These are phyloP conservation scores for Drosophila austrosaltans DNA, from an alignment of 2,888 invertebrate species.

Conservation along the genomic window DNA sequence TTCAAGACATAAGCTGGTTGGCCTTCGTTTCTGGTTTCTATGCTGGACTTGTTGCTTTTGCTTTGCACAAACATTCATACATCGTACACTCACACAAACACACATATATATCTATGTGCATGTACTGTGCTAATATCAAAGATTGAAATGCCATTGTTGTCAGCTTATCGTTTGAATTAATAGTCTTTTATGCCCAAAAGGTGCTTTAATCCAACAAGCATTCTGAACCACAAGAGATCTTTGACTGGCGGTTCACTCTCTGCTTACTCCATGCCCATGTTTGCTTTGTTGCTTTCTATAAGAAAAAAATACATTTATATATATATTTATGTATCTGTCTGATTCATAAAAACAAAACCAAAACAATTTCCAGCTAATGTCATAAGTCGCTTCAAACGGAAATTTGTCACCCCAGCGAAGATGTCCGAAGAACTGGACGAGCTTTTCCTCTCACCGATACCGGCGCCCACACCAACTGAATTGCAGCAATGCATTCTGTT, in stretches of 20 bases:
- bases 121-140: conserved; percentile 46
- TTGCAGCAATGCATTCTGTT: conserved; percentile 73
- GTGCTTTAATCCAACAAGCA: conserved; percentile 29
- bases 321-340: conserved; percentile 28
- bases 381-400: conserved; percentile 67
- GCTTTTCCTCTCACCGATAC: conserved; percentile 66
- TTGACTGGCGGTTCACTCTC: conserved; percentile 11
- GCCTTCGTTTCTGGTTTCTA: conserved; percentile 75
- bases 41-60: conserved; percentile 47
- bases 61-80: conserved; percentile 36
- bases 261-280: background rate
- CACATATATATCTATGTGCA: conserved; percentile 23
- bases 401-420: conserved; percentile 41
- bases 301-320: background rate
- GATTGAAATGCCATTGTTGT: conserved; percentile 76
- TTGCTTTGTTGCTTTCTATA: conserved; percentile 29
- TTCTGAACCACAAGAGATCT: background rate
- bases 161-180: conserved; percentile 65
- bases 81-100: conserved; percentile 21
- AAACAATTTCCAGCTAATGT: conserved; percentile 65
- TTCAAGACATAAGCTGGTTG: conserved; percentile 60
- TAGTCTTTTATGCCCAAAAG: conserved; percentile 45
- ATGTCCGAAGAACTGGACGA: conserved; percentile 73
- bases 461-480: conserved; percentile 63
- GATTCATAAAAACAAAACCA: conserved; percentile 32